These are phyloP conservation scores for Aplysia californica DNA, from an alignment of 1,140 invertebrate genomes.

Conservation along the genomic window DNA sequence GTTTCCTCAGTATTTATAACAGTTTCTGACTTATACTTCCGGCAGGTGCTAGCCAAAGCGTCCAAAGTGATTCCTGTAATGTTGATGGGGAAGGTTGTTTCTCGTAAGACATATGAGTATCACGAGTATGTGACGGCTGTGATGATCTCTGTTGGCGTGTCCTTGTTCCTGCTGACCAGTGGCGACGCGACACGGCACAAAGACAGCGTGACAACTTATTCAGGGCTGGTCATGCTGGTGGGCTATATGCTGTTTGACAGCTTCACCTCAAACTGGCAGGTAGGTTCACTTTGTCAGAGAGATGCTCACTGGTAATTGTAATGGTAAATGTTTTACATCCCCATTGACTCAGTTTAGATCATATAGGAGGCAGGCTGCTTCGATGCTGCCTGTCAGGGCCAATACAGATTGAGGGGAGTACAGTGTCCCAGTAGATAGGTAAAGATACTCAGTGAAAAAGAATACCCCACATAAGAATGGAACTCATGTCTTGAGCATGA, in stretches of 20 bases:
- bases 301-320: too few species aligned
- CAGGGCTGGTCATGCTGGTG: slow-evolving; percentile 86
- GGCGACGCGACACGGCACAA: slow-evolving; percentile 71
- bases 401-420: too few species aligned
- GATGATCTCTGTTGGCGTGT: slow-evolving; percentile 92
- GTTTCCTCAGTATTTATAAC: too few species aligned
- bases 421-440: too few species aligned
- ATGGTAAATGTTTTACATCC: too few species aligned
- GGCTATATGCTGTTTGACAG: slow-evolving; percentile 96
- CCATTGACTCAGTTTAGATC: too few species aligned
- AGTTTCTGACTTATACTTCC: too few species aligned
- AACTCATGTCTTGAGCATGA: too few species aligned
- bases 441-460: too few species aligned
- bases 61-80: slow-evolving; percentile 88
- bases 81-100: slow-evolving; percentile 96
- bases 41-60: slow-evolving; percentile 71
- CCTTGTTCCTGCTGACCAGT: slow-evolving; percentile 79
- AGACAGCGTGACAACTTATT: slow-evolving; percentile 80
- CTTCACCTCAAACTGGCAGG: slow-evolving; percentile 98
- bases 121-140: slow-evolving; percentile 94
- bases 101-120: slow-evolving; percentile 87
- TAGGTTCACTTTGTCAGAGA: slow-evolving; percentile 4
- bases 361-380: too few species aligned
- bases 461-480: too few species aligned
- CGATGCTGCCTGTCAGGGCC: too few species aligned